A percentile compares a stretch with the other conserved stretches of the same genome.
Conservation (phyloP, 2,888 invertebrate genomes). For the Hypsopygia costalis region DNA sequence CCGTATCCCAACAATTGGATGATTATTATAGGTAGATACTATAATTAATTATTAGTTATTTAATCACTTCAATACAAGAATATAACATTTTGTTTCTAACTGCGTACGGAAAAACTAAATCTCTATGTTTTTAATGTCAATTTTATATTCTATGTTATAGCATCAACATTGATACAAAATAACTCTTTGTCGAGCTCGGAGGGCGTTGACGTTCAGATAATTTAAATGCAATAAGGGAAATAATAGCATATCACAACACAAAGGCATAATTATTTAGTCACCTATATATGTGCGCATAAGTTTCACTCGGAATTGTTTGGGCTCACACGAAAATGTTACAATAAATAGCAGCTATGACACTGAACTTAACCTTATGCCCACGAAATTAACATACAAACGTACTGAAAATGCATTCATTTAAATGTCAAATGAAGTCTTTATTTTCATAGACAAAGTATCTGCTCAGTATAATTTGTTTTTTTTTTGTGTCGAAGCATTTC, state of each 20-base stretch:
- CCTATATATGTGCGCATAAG: slow-evolving; percentile 2
- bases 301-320: slow-evolving; percentile 27
- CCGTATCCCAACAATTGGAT: too few relatives aligned
- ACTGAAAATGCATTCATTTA: slow-evolving; percentile 69
- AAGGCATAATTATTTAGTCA: background rate
- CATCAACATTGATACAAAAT: too few relatives aligned
- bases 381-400: slow-evolving; percentile 74
- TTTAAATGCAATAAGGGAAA: background rate
- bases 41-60: too few relatives aligned
- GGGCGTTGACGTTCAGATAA: background rate
- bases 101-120: too few relatives aligned
- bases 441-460: slow-evolving; percentile 41
- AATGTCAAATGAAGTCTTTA: slow-evolving; percentile 57
- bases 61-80: too few relatives aligned
- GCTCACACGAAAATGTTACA: slow-evolving; percentile 38
- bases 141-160: too few relatives aligned
- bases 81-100: too few relatives aligned
- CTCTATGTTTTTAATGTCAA: too few relatives aligned
- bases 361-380: slow-evolving; percentile 74
- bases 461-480: slow-evolving; percentile 39
- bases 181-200: background rate
- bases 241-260: background rate
- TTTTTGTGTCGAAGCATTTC: slow-evolving; percentile 29
- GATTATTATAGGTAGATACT: too few relatives aligned
- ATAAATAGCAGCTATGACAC: slow-evolving; percentile 57